A percentile compares a stretch with the other conserved stretches of the same genome.
Conservation (phyloP, 2,113 vertebrate genomes). For the Toxotes chatareus region DNA sequence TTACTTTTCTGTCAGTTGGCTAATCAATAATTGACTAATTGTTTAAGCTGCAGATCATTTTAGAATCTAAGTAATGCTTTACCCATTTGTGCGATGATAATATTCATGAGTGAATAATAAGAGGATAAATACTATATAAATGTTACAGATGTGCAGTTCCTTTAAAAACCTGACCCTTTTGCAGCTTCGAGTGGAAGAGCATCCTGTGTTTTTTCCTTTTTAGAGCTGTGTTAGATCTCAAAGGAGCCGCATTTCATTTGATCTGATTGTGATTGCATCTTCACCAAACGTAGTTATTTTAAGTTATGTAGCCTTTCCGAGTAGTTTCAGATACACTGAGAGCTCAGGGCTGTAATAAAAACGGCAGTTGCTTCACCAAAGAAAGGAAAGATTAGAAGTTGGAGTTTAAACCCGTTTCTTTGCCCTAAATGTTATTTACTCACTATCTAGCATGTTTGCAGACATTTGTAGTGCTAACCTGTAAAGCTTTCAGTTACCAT, state of each 20-base stretch:
- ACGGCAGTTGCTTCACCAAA: slow-evolving; percentile 1
- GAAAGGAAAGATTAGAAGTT: not conserved
- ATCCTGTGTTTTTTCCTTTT: not conserved
- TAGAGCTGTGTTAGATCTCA: not conserved
- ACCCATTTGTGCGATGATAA: not conserved
- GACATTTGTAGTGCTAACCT: not conserved
- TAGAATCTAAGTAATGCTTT: not conserved
- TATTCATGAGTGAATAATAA: slow-evolving; percentile 1
- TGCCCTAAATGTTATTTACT: not conserved
- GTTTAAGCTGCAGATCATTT: not conserved
- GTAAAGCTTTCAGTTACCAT: not conserved
- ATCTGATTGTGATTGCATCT: slow-evolving; percentile 10
- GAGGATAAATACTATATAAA: not conserved
- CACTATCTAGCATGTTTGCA: not conserved
- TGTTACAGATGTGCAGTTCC: not conserved
- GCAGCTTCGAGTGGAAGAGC: not conserved
- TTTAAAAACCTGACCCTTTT: not conserved
- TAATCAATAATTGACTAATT: not conserved
- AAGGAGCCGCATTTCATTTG: not conserved
- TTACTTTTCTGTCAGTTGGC: not conserved
- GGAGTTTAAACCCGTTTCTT: not conserved
- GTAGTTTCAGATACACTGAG: slow-evolving; percentile 3
- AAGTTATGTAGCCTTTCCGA: not conserved
- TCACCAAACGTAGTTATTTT: not conserved
- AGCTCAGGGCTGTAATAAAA: not conserved